Conservation (phyloP, 2,113 vertebrate genomes). For the Dicentrarchus labrax region DNA sequence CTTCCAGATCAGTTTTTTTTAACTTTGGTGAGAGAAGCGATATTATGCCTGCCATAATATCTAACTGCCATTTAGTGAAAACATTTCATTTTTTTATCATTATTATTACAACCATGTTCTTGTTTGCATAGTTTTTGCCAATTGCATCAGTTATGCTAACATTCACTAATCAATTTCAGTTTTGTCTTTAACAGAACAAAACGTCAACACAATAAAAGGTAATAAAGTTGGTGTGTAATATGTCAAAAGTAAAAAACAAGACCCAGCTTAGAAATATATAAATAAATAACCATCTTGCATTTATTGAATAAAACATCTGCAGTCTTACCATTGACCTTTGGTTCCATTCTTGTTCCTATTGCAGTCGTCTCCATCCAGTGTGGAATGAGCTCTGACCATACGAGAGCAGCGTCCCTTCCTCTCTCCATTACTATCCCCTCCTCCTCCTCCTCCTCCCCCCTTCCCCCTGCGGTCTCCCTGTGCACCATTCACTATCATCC, state of each 20-base stretch:
- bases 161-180: too few relatives aligned
- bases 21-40: too few relatives aligned
- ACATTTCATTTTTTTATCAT: too few relatives aligned
- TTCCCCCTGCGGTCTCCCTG: conserved; percentile 82
- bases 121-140: too few relatives aligned
- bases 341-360: conserved; percentile 82
- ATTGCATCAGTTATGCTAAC: too few relatives aligned
- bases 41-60: too few relatives aligned
- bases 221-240: neutral
- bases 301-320: neutral
- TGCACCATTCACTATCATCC: conserved; percentile 73
- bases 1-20: neutral
- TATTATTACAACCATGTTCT: too few relatives aligned
- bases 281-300: neutral
- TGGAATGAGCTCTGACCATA: conserved; percentile 81
- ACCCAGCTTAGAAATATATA: neutral
- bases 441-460: conserved; percentile 53
- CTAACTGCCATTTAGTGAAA: too few relatives aligned
- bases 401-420: conserved; percentile 84
- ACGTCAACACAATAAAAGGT: too few relatives aligned
- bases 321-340: conserved; percentile 85
- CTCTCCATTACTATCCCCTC: conserved; percentile 85
- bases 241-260: neutral
- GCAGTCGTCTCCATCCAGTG: conserved; percentile 83
- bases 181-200: too few relatives aligned